Evolutionary conservation across 2,888 invertebrate species (phyloP), one percentile per base, ranked within the genome.

Genomic region (Cyaniris semiargus): DNA sequence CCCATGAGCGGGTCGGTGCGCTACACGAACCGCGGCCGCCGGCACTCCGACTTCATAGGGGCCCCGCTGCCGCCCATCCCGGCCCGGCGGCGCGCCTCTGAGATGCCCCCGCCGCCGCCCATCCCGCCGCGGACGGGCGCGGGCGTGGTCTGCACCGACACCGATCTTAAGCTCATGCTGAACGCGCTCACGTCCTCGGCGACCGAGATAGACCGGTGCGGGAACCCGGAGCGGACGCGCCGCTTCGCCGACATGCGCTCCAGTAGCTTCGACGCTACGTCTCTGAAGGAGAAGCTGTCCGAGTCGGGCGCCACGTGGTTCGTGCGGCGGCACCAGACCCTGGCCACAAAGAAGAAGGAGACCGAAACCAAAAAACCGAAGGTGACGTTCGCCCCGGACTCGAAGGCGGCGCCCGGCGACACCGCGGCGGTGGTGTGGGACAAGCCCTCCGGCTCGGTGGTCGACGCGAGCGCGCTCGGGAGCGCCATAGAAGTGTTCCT

Each of bases 401-500:
- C 95, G 77, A 92, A 95, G 77, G 94, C 95, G 79, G 93, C 94
- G 5, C 87, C 95, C 0, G 95, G 94, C 15, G 95, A 95, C 81
- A 93, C 87, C 3, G 94, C 95, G 70, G 96, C 96, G 78, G 96
- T 96, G 34, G 90, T 96, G 1, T 96, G 96, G 96, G 97, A 97
- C 83, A 96, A 95, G 76, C 95, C 95, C n/a, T 96, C 96, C 70
- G 96, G 96, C 7, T 96, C 97, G 0, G 95, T 97, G 60, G 96
- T 97, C 5, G 97, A 97, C 86, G 96, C 97, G 1, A 96, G 97
- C 84, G 96, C 97, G 0, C 93, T 97, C 56, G 97, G 97, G 34
- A 97, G 96, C 85, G 97, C 97, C 44, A 97, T 97, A 81, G 97
- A 97, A 90, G 97, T 96, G 48, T 97, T 97, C 85, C 91, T 97